A percentile compares a stretch with the other conserved stretches of the same genome.
phyloP scores from a whole-genome alignment of 2,888 invertebrate genomes.

The Sicus ferrugineus region DNA sequence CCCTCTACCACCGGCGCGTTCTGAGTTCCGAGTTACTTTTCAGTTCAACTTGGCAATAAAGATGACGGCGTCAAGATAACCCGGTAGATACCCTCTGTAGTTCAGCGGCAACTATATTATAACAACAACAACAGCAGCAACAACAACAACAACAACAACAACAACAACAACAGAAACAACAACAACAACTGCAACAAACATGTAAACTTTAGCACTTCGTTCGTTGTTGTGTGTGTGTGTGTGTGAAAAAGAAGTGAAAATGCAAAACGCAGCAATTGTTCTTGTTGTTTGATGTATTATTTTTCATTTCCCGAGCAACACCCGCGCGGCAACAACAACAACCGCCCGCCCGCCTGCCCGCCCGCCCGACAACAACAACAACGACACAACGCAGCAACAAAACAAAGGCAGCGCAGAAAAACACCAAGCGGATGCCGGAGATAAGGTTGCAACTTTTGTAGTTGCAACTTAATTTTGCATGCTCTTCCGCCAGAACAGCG shows the following conservation, averaged over 20 bases:
- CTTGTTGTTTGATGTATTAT: slow-evolving; percentile 16
- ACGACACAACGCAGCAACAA: neutral
- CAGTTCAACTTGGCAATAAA: too few relatives aligned
- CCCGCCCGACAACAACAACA: neutral
- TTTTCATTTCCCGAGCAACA: slow-evolving; percentile 16
- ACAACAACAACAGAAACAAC: too few relatives aligned
- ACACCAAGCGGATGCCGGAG: neutral
- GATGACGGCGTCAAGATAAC: neutral
- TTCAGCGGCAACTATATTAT: neutral
- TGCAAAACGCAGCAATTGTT: slow-evolving; percentile 9
- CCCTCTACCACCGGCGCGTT: neutral
- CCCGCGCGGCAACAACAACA: neutral
- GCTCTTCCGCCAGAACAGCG: neutral
- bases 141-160: neutral
- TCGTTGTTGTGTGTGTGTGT: too few relatives aligned
- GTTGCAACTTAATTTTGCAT: slow-evolving; percentile 19
- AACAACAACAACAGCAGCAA: neutral
- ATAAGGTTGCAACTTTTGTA: slow-evolving; percentile 20
- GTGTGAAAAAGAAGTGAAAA: slow-evolving; percentile 1
- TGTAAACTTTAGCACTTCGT: neutral
- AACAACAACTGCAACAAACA: neutral
- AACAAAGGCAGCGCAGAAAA: too few relatives aligned
- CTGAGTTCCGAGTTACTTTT: neutral
- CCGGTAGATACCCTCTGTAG: neutral
- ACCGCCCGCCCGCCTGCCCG: too few relatives aligned